phyloP scores from a whole-genome alignment of 2,113 vertebrate species.

The Apodemus speciosus region DNA sequence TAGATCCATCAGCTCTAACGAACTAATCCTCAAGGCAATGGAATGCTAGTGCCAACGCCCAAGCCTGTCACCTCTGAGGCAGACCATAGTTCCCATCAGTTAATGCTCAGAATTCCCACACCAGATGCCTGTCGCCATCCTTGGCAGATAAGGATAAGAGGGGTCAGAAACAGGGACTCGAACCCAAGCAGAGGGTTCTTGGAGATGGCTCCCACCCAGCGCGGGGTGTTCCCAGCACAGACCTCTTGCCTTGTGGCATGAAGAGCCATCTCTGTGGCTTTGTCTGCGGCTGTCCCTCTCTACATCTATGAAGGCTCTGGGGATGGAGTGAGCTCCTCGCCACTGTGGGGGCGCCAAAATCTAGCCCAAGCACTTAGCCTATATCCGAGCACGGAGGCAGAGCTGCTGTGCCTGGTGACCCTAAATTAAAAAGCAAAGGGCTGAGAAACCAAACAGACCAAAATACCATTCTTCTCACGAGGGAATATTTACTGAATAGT shows the following conservation, averaged over 20 bases:
- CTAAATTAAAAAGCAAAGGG: slow-evolving; percentile 75
- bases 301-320: neutral
- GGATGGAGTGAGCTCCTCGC: neutral
- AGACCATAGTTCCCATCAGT: neutral
- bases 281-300: neutral
- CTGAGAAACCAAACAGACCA: slow-evolving; percentile 76
- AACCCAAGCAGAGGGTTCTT: neutral
- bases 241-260: fast-evolving
- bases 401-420: neutral
- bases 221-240: fast-evolving
- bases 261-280: neutral
- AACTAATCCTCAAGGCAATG: neutral
- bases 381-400: neutral
- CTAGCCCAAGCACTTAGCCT: neutral
- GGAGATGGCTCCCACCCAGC: neutral
- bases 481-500: slow-evolving; percentile 80
- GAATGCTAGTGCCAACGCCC: too few species aligned
- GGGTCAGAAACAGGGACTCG: neutral
- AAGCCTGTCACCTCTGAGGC: neutral
- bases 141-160: neutral
- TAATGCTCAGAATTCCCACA: neutral
- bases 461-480: slow-evolving; percentile 79
- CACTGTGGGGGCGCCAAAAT: neutral
- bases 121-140: neutral
- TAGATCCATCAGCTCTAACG: neutral